Base-by-base conservation (phyloP, 2,888 invertebrate species). In the Homarus gammarus region DNA sequence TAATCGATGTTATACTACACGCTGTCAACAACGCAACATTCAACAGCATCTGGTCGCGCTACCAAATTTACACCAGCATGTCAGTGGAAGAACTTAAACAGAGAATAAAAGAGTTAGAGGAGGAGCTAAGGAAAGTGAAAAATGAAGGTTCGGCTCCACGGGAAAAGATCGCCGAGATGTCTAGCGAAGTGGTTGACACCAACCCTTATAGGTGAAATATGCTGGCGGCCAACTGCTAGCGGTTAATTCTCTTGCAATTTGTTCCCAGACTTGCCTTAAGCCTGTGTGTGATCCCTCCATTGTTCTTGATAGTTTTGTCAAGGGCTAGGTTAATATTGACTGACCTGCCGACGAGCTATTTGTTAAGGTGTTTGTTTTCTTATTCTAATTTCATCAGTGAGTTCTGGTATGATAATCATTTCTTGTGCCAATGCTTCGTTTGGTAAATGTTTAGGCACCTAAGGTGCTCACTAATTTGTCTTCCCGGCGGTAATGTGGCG, bases 131-230 rank as follows among this genome's bases (percentile, higher is more conserved):
- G 68, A 15, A 64, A n/a, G 81, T 81, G 27, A 91, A 56, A 49
- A 61, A 79, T 44, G 81, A 81, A 6, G 68, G 51, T 49, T 64
- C n/a, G 10, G 75, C 64, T 2, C 31, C 70, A 5, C 79, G 92
- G 56, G 84, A 87, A 33, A 92, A 91, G 73, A 92, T 92, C 33
- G 79, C 84, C 2, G 85, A 92, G 33, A 92, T 92, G 92, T 98
- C 98, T 72, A 96, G 97, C 0, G 98, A 99, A 95, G 99, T 99
- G 15, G 97, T 98, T 18, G 99, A 99, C 94, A 97, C 98, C 0
- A 99, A 99, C 95, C 99, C 99, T 0, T 99, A 99, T 95, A 98
- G 97, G 97, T 97, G 95, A 92, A 72, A 22, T 40, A 78, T 56
- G 49, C 44, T 38, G 15, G 77, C 8, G 18, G 61, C 33, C n/a